Base-by-base conservation (phyloP, 2,888 invertebrate genomes). In the Gastrophysa polygoni region DNA sequence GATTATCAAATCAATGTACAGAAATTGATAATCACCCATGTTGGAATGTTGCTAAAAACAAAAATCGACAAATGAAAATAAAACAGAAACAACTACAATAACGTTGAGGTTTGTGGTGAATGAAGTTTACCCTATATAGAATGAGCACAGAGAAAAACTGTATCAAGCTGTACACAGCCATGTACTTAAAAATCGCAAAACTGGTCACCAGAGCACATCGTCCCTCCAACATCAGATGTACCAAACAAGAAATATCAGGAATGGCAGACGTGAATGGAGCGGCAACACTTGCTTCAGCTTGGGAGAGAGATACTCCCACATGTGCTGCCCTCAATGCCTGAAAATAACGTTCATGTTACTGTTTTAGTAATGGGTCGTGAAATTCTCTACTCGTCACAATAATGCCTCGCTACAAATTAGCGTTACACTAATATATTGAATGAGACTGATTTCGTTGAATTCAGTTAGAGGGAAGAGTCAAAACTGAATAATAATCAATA, bases 101-200 rank as follows among this genome's bases (percentile, higher is more conserved):
- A n/a, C 43, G 29, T 20, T 32, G 21, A 8, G 32, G 17, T 17
- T 38, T 24, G 28, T 34, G 6, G 29, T 8, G 6, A 10, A 38
- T 38, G 24, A 59, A 77, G 82, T 86, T 85, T 80, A 89, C 89
- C 72, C 83, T 84, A 75, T 93, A 94, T 1, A 94, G 84, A 64
- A 93, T 89, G 34, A 93, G 85, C 14, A 93, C 90, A 5, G 93
- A 90, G 73, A 90, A 86, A 81, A 94, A 96, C 83, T 96, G 95
- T 56, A 94, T 94, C 38, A 96, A 84, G 60, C 93, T 93, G 82
- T 95, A 95, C 70, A 91, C 86, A 59, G 93, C 92, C 92, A 95
- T 95, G 81, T 92, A 95, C 78, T 95, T 95, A 82, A 95, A 94
- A 59, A 93, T 89, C 3, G 93, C 93, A 81, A 95, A 95, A 46